Evolutionary conservation across 92 coral and sea anemone genomes (phyloP).

Genomic region (Palythoa caribaeorum): DNA sequence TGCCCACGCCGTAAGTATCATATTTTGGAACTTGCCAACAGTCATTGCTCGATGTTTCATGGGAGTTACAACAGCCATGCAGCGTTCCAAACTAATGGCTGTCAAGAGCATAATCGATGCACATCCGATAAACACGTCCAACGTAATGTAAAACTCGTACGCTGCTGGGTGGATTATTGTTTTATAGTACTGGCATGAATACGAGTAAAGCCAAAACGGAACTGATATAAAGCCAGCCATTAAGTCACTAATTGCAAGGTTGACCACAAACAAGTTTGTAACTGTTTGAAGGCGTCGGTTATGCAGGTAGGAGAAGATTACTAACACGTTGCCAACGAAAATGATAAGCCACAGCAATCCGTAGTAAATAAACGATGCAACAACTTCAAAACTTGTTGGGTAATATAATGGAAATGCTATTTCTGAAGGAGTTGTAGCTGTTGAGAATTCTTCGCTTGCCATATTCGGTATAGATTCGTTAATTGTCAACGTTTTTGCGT

Average conservation of each 20-base stretch:
- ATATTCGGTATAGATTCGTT: not conserved
- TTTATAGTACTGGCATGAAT: constrained; percentile 57
- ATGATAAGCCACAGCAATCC: constrained; percentile 63
- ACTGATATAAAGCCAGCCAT: constrained; percentile 85
- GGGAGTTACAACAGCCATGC: constrained; percentile 86
- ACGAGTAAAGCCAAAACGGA: constrained; percentile 85
- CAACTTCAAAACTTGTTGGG: constrained; percentile 25
- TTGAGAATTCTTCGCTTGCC: not conserved
- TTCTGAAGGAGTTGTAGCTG: not conserved
- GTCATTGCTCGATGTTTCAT: constrained; percentile 81
- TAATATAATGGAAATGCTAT: not conserved
- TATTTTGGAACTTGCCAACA: constrained; percentile 61
- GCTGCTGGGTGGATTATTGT: constrained; percentile 53
- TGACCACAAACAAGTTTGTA: constrained; percentile 79
- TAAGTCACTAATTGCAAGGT: constrained; percentile 84
- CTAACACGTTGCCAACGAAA: constrained; percentile 77
- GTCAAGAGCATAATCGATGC: constrained; percentile 93
- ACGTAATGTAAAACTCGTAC: constrained; percentile 80
- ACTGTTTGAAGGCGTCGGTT: constrained; percentile 87
- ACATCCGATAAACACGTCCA: constrained; percentile 89
- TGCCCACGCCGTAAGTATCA: constrained; percentile 79
- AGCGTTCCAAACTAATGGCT: constrained; percentile 89
- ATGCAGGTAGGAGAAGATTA: constrained; percentile 73
- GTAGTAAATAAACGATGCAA: constrained; percentile 63
- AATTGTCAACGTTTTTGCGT: not conserved